Evolutionary conservation across 2,113 vertebrate genomes (phyloP), one percentile per base, ranked within the genome.

Genomic region (Hymenochirus boettgeri): DNA sequence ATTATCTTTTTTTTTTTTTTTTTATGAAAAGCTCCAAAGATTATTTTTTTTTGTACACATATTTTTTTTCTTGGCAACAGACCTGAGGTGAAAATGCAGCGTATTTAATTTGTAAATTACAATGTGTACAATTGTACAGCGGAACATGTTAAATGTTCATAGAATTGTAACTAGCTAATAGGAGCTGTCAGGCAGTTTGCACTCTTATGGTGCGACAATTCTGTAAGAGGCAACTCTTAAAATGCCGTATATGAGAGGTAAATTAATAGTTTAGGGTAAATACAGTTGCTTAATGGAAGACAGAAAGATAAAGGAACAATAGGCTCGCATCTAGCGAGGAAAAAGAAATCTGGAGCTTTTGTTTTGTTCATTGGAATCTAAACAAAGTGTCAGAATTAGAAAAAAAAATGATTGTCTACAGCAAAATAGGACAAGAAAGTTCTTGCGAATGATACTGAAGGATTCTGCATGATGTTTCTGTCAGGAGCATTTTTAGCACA

Each of bases 21-120:
- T 75, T 80, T 79, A 70, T 2, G 17, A 57, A 80, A 79, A 71
- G 71, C 75, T 83, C 76, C 75, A 78, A 77, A 79, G 62, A 73
- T 57, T 57, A 10, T 80, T 67, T 26, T 19, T 39, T 46, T 48
- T 26, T 12, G 24, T 51, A 21, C 72, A 66, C 59, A 70, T 69
- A 82, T 81, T 85, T 71, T 81, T n/a, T 71, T 81, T 84, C 76
- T 83, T 81, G 76, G 83, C 76, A 82, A 18, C 47, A 76, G 72
- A 79, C 70, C 67, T 75, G 29, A 82, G 76, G 77, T 82, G 80
- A 86, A 78, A 80, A 72, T 62, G 70, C 78, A 67, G 72, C 74
- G 77, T 3, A 74, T 69, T 80, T 81, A 83, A 85, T 81, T 73
- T 59, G 65, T 76, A 85, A 86, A 85, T 86, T 83, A 81, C 76